A percentile compares a stretch with the other conserved stretches of the same genome.
Evolutionary conservation across 2,888 invertebrate species (phyloP).

Genomic region (Adineta ricciae): DNA sequence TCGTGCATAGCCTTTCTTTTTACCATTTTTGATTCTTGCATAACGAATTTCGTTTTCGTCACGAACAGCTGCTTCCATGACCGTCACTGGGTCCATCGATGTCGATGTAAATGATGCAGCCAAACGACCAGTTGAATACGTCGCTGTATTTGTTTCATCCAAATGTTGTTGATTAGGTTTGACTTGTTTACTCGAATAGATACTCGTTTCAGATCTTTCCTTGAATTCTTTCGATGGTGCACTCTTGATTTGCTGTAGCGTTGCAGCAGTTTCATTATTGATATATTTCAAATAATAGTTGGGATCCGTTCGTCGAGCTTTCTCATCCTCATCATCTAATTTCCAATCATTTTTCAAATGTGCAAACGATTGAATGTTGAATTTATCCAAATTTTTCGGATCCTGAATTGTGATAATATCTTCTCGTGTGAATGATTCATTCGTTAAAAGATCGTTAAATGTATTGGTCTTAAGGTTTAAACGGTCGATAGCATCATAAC

Average conservation of each 20-base stretch:
- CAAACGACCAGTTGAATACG: constrained; percentile 61
- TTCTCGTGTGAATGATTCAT: constrained; percentile 71
- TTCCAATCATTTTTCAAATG: constrained; percentile 81
- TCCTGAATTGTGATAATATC: constrained; percentile 82
- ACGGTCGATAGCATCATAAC: constrained; percentile 84
- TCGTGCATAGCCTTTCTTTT: constrained; percentile 69
- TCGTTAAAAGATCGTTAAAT: constrained; percentile 79
- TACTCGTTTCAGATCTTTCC: constrained; percentile 40
- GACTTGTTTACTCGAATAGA: constrained; percentile 27
- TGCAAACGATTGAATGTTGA: constrained; percentile 83
- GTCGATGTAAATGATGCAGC: constrained; percentile 97
- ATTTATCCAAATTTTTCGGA: constrained; percentile 76
- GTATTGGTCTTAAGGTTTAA: constrained; percentile 86
- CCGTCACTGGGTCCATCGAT: constrained; percentile 73
- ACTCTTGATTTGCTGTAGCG: constrained; percentile 71
- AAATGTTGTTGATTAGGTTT: background rate
- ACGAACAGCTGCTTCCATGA: constrained; percentile 78
- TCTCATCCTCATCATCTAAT: constrained; percentile 63
- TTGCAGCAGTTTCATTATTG: constrained; percentile 78
- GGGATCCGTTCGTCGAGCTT: constrained; percentile 59
- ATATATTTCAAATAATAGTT: constrained; percentile 72
- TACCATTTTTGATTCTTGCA: constrained; percentile 63
- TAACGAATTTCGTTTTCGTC: constrained; percentile 69
- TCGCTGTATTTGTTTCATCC: constrained; percentile 29
- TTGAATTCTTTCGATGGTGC: constrained; percentile 38